phyloP scores from a whole-genome alignment of 2,888 invertebrate species.

The Cyrtodaria siliqua region DNA sequence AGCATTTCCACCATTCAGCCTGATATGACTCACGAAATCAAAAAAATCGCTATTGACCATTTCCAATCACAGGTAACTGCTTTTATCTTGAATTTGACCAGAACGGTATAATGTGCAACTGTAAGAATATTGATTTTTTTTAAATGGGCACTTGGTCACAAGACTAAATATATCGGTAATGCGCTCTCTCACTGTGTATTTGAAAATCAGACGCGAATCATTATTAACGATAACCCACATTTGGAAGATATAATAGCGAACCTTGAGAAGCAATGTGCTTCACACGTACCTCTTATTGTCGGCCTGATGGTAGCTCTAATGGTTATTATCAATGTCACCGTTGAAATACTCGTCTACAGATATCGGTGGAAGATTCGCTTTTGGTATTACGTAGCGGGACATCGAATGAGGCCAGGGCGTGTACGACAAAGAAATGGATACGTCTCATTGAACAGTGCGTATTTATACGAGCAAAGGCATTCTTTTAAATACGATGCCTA shows the following conservation, averaged over 20 bases:
- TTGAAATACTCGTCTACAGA: conserved; percentile 11
- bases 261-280: conserved; percentile 23
- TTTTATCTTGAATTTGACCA: conserved; percentile 17
- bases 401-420: background rate
- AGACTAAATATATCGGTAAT: background rate
- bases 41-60: background rate
- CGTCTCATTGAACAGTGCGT: conserved; percentile 8
- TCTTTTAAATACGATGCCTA: conserved; percentile 18
- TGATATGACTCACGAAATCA: conserved; percentile 3
- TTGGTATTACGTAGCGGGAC: conserved; percentile 38
- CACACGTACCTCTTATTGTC: conserved; percentile 14
- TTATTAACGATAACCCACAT: background rate
- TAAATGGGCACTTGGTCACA: conserved; percentile 17
- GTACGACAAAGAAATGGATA: conserved; percentile 15
- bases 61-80: background rate
- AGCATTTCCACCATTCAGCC: conserved; percentile 8
- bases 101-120: conserved; percentile 25
- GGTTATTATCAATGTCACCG: conserved; percentile 10
- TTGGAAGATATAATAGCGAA: background rate
- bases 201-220: conserved; percentile 5
- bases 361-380: conserved; percentile 44
- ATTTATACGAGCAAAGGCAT: background rate
- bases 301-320: conserved; percentile 7
- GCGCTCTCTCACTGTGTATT: conserved; percentile 5
- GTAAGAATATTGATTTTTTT: conserved; percentile 35